phyloP scores from a whole-genome alignment of 2,888 invertebrate species.

The Galerucella pusilla region DNA sequence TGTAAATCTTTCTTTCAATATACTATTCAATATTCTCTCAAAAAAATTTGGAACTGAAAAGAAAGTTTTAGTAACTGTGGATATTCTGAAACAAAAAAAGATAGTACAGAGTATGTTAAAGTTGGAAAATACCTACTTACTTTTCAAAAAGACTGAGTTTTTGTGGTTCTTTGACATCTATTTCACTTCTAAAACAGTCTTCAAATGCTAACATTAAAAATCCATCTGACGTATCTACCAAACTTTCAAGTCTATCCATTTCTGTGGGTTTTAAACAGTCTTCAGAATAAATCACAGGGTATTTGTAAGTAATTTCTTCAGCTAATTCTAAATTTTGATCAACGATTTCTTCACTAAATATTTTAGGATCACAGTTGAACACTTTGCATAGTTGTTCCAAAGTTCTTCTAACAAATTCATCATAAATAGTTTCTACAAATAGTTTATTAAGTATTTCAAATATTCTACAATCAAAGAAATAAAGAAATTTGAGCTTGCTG shows the following conservation, averaged over 20 bases:
- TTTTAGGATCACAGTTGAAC: slow-evolving; percentile 38
- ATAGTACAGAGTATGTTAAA: not conserved
- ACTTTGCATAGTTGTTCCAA: slow-evolving; percentile 55
- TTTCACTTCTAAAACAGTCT: slow-evolving; percentile 57
- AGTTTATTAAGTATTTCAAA: no score
- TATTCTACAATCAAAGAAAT: no score
- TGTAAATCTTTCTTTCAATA: slow-evolving; percentile 58
- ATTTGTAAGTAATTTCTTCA: slow-evolving; percentile 44
- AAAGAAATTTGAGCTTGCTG: no score
- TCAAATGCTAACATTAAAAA: slow-evolving; percentile 67
- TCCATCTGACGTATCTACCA: slow-evolving; percentile 58
- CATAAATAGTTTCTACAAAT: slow-evolving; percentile 56
- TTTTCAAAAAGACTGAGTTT: slow-evolving; percentile 51
- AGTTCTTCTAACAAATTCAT: slow-evolving; percentile 56
- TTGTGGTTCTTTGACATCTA: slow-evolving; percentile 26
- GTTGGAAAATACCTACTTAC: slow-evolving; percentile 40
- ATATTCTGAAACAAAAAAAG: slow-evolving; percentile 55
- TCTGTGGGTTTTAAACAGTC: slow-evolving; percentile 54
- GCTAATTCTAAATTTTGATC: slow-evolving; percentile 24
- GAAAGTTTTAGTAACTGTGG: slow-evolving; percentile 53
- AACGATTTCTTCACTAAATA: slow-evolving; percentile 20
- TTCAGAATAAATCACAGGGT: slow-evolving; percentile 53
- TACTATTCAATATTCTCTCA: slow-evolving; percentile 54
- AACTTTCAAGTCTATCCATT: slow-evolving; percentile 59
- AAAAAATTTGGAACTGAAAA: slow-evolving; percentile 58